Base-by-base conservation (phyloP, 2,113 vertebrate species). In the Albula glossodonta region DNA sequence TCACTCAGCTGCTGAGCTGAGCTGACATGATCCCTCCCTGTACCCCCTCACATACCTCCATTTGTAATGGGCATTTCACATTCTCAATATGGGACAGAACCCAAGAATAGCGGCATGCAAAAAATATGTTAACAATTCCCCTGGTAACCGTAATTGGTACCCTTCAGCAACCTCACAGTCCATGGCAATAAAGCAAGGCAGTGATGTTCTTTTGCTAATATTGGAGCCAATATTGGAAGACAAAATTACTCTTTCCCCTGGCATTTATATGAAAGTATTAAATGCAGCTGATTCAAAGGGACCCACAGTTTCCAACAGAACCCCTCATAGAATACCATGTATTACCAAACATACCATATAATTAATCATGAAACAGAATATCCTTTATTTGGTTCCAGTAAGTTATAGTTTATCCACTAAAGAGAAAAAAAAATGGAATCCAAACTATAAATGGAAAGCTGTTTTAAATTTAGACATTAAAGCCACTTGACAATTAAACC, bases 101-200 rank as follows among this genome's bases (percentile, higher is more conserved):
- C 19, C 12, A 17, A 15, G 57, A 56, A 41, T 78, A 77, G 66
- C 57, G 60, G 51, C 19, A 78, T 51, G 74, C 77, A 80, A 41
- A 91, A 41, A 86, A 91, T 82, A 89, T 87, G 86, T 81, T 57
- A 70, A 87, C 60, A 87, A 92, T 91, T 91, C 93, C 88, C 85
- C 85, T 90, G 82, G 85, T 88, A 90, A 91, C 90, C 83, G 83
- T 92, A 94, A 92, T 90, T 88, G 86, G 88, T 86, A 85, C 25
- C 89, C 90, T 91, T 88, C 87, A 92, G 91, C 81, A 87, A 83
- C 82, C 81, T 66, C 89, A 87, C 92, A 90, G 91, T 93, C 83
- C 57, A 86, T 56, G 74, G 66, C 78, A 88, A 89, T 88, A 80
- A 87, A 85, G 41, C n/a, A 49, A 51, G 81, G 60, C 84, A 87